phyloP scores from a whole-genome alignment of 2,888 invertebrate species.

The Keiferia lycopersicella region DNA sequence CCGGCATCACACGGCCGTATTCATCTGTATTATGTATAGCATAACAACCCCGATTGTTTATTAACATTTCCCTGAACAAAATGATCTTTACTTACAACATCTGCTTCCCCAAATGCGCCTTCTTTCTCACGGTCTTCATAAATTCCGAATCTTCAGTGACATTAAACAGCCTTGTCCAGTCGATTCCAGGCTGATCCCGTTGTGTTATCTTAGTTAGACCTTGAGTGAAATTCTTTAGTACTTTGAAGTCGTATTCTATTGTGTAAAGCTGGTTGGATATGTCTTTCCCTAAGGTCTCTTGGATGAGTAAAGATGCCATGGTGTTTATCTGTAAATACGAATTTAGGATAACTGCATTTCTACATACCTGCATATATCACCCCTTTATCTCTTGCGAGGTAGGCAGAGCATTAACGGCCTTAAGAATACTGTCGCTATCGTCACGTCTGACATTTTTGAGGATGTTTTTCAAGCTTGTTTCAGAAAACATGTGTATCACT shows the following conservation, averaged over 20 bases:
- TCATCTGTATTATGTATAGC: too few species aligned
- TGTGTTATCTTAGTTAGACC: conserved; percentile 46
- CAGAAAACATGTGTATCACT: too few species aligned
- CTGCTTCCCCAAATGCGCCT: conserved; percentile 57
- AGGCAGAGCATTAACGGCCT: too few species aligned
- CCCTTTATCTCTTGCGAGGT: too few species aligned
- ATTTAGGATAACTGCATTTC: too few species aligned
- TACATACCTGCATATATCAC: too few species aligned
- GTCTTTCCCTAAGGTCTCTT: conserved; percentile 72
- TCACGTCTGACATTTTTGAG: too few species aligned
- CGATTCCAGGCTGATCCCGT: conserved; percentile 37
- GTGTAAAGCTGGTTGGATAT: conserved; percentile 60
- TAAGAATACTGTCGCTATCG: too few species aligned
- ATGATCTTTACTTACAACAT: conserved; percentile 69
- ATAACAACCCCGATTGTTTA: too few species aligned
- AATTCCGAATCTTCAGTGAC: conserved; percentile 52
- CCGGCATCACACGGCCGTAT: too few species aligned
- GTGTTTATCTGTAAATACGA: conserved; percentile 61
- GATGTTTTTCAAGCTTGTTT: too few species aligned
- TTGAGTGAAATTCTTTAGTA: conserved; percentile 58
- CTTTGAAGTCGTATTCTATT: conserved; percentile 59
- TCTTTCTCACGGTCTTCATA: conserved; percentile 50
- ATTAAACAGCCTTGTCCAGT: conserved; percentile 58
- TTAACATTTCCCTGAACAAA: too few species aligned
- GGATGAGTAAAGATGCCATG: conserved; percentile 69